Percentiles rank a stretch among this genome's conserved stretches.
Evolutionary conservation across 2,888 invertebrate species (phyloP).

Genomic region (Euplagia quadripunctaria): DNA sequence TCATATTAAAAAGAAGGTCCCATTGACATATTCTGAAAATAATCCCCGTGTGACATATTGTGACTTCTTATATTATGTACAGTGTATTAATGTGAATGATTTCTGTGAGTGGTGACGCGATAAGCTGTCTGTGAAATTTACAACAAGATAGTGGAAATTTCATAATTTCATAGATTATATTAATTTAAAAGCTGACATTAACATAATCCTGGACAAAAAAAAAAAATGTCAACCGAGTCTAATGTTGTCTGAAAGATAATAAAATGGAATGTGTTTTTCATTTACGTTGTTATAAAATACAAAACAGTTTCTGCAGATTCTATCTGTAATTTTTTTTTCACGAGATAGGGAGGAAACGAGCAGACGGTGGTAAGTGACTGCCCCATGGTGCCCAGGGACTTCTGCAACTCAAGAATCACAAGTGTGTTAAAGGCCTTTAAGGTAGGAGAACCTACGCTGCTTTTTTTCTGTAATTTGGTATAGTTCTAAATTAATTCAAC

Average conservation of each 20-base stretch:
- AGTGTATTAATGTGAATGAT: slow-evolving; percentile 12
- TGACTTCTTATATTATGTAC: slow-evolving; percentile 11
- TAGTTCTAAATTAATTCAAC: too few relatives aligned
- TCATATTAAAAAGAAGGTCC: background rate
- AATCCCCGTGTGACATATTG: background rate
- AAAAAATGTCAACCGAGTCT: slow-evolving; percentile 20
- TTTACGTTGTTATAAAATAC: background rate
- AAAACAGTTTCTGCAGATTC: too few relatives aligned
- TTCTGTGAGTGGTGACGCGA: slow-evolving; percentile 44
- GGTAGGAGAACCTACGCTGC: too few relatives aligned
- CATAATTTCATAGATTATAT: slow-evolving; percentile 56
- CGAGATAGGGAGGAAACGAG: too few relatives aligned
- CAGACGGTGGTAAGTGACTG: too few relatives aligned
- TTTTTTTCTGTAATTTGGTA: too few relatives aligned
- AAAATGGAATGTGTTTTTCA: slow-evolving; percentile 17
- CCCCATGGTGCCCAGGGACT: too few relatives aligned
- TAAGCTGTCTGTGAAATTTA: slow-evolving; percentile 53
- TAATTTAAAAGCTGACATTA: slow-evolving; percentile 47
- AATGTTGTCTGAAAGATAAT: slow-evolving; percentile 21
- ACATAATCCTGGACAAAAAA: slow-evolving; percentile 50
- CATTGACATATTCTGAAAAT: background rate
- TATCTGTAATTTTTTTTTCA: too few relatives aligned
- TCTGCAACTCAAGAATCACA: too few relatives aligned
- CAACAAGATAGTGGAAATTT: slow-evolving; percentile 52
- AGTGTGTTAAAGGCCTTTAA: too few relatives aligned